phyloP scores from a whole-genome alignment of 2,113 vertebrate genomes.

The Peucedramus taeniatus region DNA sequence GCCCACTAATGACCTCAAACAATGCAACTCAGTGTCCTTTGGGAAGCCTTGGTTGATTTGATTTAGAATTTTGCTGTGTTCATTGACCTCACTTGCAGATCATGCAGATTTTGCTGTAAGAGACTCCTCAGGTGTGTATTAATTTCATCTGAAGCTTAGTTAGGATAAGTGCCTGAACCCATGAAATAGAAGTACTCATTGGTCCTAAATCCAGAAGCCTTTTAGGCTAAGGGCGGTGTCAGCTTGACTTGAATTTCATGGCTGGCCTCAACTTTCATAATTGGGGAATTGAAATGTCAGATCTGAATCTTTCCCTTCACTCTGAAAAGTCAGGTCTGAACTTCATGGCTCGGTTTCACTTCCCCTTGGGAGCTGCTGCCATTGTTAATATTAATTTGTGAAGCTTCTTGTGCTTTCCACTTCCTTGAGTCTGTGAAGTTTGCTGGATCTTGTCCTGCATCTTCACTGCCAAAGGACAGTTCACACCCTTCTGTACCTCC shows the following conservation, averaged over 20 bases:
- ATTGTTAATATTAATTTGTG: slow-evolving; percentile 42
- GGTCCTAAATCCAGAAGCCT: neutral
- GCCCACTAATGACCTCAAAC: neutral
- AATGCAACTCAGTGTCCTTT: neutral
- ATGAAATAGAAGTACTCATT: neutral
- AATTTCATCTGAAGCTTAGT: neutral
- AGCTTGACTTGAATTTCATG: neutral
- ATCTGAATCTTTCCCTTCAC: slow-evolving; percentile 8
- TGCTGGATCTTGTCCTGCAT: slow-evolving; percentile 55
- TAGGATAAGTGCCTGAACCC: neutral
- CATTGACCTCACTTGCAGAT: neutral
- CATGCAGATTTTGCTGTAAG: neutral
- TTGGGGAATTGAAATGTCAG: slow-evolving; percentile 2
- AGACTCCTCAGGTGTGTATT: neutral
- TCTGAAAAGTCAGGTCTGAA: neutral
- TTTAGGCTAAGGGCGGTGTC: neutral
- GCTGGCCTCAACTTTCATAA: neutral
- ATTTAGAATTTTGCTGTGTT: neutral
- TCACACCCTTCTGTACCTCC: slow-evolving; percentile 46
- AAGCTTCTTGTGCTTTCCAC: slow-evolving; percentile 38
- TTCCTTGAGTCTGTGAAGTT: slow-evolving; percentile 57
- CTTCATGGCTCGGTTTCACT: slow-evolving; percentile 18
- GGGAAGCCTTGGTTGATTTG: neutral
- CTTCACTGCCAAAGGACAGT: slow-evolving; percentile 54
- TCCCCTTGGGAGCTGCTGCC: slow-evolving; percentile 25